These are phyloP conservation scores for Aleiodes testaceus DNA, from an alignment of 2,888 invertebrate genomes.

Conservation along the genomic window DNA sequence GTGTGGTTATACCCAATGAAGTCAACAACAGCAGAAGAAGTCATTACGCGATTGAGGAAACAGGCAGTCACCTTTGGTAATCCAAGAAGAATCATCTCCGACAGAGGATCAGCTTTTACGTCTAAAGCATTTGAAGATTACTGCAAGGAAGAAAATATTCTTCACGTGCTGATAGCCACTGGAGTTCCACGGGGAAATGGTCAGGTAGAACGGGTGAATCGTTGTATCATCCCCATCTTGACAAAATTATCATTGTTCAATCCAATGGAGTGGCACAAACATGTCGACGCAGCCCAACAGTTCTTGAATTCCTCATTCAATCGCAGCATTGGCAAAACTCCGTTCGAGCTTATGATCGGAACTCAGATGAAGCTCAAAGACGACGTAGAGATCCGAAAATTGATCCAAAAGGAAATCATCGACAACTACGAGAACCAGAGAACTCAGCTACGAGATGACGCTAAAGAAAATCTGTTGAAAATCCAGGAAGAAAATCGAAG, in stretches of 20 bases:
- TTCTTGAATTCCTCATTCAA: slow-evolving; percentile 30
- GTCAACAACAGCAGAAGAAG: slow-evolving; percentile 54
- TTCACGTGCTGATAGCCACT: slow-evolving; percentile 40
- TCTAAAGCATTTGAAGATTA: slow-evolving; percentile 35
- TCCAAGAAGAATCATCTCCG: slow-evolving; percentile 27
- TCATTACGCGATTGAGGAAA: slow-evolving; percentile 24
- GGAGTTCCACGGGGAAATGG: slow-evolving; percentile 44
- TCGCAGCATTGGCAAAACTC: slow-evolving; percentile 32
- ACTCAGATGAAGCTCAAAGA: background rate
- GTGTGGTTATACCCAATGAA: slow-evolving; percentile 59
- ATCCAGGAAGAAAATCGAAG: slow-evolving; percentile 32
- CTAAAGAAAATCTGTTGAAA: slow-evolving; percentile 5
- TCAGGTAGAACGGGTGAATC: slow-evolving; percentile 45
- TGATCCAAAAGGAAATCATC: slow-evolving; percentile 20
- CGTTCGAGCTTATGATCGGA: slow-evolving; percentile 35
- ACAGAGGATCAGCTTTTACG: slow-evolving; percentile 43
- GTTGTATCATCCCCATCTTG: slow-evolving; percentile 36
- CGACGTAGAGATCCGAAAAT: background rate
- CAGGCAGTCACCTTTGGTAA: slow-evolving; percentile 40
- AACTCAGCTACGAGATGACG: background rate
- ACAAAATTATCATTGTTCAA: slow-evolving; percentile 32
- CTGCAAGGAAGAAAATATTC: slow-evolving; percentile 26
- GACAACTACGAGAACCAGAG: slow-evolving; percentile 17
- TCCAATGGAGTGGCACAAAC: slow-evolving; percentile 28
- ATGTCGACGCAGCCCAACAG: slow-evolving; percentile 25